Conservation (phyloP, 1,140 invertebrate genomes). For the Pseudoatta argentina region DNA sequence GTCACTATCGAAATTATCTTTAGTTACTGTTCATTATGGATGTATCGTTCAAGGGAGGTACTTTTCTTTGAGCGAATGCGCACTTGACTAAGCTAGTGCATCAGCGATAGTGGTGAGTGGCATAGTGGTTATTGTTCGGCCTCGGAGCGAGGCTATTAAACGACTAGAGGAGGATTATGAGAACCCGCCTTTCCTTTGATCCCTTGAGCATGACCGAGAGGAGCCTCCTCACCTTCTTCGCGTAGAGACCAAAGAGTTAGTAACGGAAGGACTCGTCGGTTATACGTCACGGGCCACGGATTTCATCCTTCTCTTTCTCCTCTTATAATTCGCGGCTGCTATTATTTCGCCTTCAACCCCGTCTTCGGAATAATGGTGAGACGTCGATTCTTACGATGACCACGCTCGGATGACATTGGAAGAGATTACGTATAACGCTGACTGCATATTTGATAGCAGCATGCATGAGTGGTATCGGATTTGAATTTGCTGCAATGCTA, state of each 20-base stretch:
- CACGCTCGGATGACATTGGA: conserved; percentile 8
- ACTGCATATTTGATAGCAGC: conserved; percentile 10
- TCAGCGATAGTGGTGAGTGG: conserved; percentile 49
- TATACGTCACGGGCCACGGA: conserved; percentile 52
- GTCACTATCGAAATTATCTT: conserved; percentile 13
- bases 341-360: conserved; percentile 48
- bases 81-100: conserved; percentile 45
- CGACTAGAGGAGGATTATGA: conserved; percentile 66
- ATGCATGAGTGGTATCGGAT: neutral
- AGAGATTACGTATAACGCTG: conserved; percentile 24
- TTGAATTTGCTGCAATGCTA: neutral
- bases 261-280: conserved; percentile 69
- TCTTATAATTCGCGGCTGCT: conserved; percentile 40
- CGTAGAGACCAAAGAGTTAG: conserved; percentile 52
- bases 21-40: conserved; percentile 28
- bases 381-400: conserved; percentile 37
- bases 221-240: conserved; percentile 61
- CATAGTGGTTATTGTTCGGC: conserved; percentile 69
- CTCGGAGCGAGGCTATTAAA: conserved; percentile 67
- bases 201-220: conserved; percentile 69
- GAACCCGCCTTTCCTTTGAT: conserved; percentile 68
- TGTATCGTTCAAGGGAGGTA: conserved; percentile 39
- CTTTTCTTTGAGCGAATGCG: conserved; percentile 49
- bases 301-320: conserved; percentile 47
- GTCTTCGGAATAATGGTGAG: conserved; percentile 46